Percentiles rank a stretch among this genome's conserved stretches.
Conservation (phyloP, 2,797 vertebrate species). For the Propithecus perrieri region DNA sequence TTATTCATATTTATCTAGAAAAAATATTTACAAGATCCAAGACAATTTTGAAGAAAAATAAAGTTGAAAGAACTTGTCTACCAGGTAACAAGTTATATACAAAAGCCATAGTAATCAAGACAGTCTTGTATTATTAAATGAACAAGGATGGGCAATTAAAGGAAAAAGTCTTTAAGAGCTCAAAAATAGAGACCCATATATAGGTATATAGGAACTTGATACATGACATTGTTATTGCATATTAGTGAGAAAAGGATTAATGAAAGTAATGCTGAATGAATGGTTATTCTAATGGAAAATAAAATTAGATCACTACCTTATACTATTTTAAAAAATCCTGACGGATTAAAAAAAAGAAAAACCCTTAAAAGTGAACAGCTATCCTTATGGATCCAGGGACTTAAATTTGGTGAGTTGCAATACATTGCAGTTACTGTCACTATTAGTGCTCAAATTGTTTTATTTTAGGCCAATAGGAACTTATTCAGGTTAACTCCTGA, state of each 20-base stretch:
- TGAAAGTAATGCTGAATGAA: neutral
- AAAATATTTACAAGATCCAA: neutral
- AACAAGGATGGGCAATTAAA: neutral
- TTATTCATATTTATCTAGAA: neutral
- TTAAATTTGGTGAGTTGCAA: neutral
- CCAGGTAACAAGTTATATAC: neutral
- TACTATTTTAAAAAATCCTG: neutral
- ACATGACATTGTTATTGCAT: neutral
- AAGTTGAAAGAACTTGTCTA: neutral
- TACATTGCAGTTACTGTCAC: neutral
- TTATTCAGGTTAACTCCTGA: neutral
- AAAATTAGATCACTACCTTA: neutral
- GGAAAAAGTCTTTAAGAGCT: neutral
- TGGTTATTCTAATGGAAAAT: neutral
- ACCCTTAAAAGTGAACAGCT: neutral
- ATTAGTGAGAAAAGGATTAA: neutral
- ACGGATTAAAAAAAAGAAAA: neutral
- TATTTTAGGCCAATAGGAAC: neutral
- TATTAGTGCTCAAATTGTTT: neutral
- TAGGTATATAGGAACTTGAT: neutral
- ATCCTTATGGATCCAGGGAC: neutral
- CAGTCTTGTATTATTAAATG: neutral
- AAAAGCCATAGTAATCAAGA: neutral
- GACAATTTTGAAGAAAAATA: conserved; percentile 40
- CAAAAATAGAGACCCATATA: neutral